Base-by-base conservation (phyloP, 2,888 invertebrate species). In the Halictus quadricinctus region DNA sequence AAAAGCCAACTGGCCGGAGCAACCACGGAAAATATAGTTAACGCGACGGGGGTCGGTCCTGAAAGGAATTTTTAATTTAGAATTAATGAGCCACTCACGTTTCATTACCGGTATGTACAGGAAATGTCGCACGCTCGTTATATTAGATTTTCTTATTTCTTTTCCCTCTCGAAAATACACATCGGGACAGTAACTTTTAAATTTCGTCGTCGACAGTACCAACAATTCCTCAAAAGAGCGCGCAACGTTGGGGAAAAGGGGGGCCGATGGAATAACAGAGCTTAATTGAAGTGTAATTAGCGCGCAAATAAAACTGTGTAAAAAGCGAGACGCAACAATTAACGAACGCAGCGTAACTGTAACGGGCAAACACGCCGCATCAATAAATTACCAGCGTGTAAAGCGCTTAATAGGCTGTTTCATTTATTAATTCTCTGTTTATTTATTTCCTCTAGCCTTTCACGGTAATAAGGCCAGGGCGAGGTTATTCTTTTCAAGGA, bases 21-120 rank as follows among this genome's bases (percentile, higher is more conserved):
- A 73, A 66, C 48, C 66, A 48, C 72, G n/a, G 69, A 74, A 84
- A 81, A 81, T 81, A 60, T 70, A 50, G 73, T 77, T 78, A 76
- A 70, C 43, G 25, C 50, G 41, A 70, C 69, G 58, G n/a, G 13
- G 77, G 29, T 25, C 58, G 21, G 21, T 41, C 54, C 58, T 74
- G 70, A 81, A 78, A 81, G 70, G 74, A 70, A 77, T 84, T 77
- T 64, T 78, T 83, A 69, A 84, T 69, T 70, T 50, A 43, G 29
- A 77, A 84, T 69, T 74, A 81, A 84, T 58, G 70, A 74, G n/a
- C 70, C 77, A 78, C 74, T 84, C 70, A 43, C 41, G 73, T 43
- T 50, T 77, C 74, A 81, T 81, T 82, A 70, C 48, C 58, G 10
- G 43, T 18, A 18, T 15, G 18, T 8, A 12, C n/a, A 10, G 21